These are phyloP conservation scores for Protonemura montana DNA, from an alignment of 2,888 invertebrate genomes.

Conservation along the genomic window DNA sequence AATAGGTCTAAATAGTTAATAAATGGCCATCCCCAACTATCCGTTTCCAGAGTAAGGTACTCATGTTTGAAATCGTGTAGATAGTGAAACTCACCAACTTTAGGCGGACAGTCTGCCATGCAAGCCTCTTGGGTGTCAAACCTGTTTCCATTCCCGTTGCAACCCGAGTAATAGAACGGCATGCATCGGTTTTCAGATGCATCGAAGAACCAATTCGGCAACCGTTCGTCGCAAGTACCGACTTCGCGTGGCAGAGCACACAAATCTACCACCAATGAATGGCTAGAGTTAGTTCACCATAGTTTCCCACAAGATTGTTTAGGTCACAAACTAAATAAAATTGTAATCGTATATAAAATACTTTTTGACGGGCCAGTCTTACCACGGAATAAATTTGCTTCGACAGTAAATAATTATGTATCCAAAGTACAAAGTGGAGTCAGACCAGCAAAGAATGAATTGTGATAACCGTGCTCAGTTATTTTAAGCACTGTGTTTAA, in stretches of 20 bases:
- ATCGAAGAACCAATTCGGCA: slow-evolving; percentile 84
- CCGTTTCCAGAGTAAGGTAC: not conserved
- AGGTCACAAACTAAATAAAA: not conserved
- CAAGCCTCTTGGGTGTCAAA: slow-evolving; percentile 79
- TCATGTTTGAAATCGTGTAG: not conserved
- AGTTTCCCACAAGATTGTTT: not conserved
- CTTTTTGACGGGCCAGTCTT: not conserved
- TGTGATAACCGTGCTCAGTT: too few relatives aligned
- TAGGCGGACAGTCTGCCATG: slow-evolving; percentile 77
- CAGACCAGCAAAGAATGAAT: too few relatives aligned
- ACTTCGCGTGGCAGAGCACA: slow-evolving; percentile 73
- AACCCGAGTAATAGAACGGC: slow-evolving; percentile 93
- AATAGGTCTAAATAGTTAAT: too few relatives aligned
- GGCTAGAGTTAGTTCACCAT: slow-evolving; percentile 34
- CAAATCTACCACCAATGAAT: slow-evolving; percentile 67
- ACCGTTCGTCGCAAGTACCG: slow-evolving; percentile 71
- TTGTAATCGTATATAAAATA: not conserved
- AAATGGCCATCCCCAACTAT: too few relatives aligned
- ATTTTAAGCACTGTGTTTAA: too few relatives aligned
- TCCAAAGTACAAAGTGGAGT: too few relatives aligned
- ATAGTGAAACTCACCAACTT: slow-evolving; percentile 71
- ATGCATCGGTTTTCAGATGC: slow-evolving; percentile 83
- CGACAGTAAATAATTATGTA: too few relatives aligned
- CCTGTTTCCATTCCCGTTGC: slow-evolving; percentile 88
- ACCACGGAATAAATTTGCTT: not conserved